Evolutionary conservation across 2,113 vertebrate species (phyloP), one percentile per base, ranked within the genome.

Genomic region (Microcebus ravelobensis): DNA sequence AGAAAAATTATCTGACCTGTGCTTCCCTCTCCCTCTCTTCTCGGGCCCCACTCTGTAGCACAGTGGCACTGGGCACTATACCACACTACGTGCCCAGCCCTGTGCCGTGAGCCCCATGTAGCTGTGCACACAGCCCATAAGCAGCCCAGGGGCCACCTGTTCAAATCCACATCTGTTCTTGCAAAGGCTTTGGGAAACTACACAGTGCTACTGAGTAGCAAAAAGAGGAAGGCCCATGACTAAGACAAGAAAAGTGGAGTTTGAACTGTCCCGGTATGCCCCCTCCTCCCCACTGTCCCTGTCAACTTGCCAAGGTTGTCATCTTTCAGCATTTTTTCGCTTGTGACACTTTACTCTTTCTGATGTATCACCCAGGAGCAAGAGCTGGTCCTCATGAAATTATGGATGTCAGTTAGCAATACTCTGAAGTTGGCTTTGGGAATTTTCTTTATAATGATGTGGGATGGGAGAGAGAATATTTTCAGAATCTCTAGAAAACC

Each of bases 331-430:
- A 25, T 74, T 45, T 63, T 10, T 39, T 81, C 34, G 76, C 34
- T 55, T 8, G 95, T 98, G 98, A 98, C 98, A 99, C 97, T 98
- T 98, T 98, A 98, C 90, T 97, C 98, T 98, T 98, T 98, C 99
- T 98, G 98, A 50, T 11, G 50, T 39, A 34, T 52, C 0, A 3
- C 88, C 31, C 18, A 68, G 67, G 96, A 92, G 97, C 73, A 71
- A 98, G 95, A 98, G 98, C 98, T 97, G 98, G 81, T 48, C 92
- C 98, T 98, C 98, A 81, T 98, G 98, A 99, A 99, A 98, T 84
- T 96, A 97, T 97, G 77, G 52, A 98, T 98, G 98, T 98, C 98
- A 97, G 97, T 90, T 98, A 97, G 98, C 98, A 98, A 98, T 98
- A 98, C 98, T 98, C 98, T 98, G 98, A 98, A 98, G 97, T 89